A percentile compares a stretch with the other conserved stretches of the same genome.
phyloP scores from a whole-genome alignment of 2,797 vertebrate genomes.

The Galagoides demidoff region DNA sequence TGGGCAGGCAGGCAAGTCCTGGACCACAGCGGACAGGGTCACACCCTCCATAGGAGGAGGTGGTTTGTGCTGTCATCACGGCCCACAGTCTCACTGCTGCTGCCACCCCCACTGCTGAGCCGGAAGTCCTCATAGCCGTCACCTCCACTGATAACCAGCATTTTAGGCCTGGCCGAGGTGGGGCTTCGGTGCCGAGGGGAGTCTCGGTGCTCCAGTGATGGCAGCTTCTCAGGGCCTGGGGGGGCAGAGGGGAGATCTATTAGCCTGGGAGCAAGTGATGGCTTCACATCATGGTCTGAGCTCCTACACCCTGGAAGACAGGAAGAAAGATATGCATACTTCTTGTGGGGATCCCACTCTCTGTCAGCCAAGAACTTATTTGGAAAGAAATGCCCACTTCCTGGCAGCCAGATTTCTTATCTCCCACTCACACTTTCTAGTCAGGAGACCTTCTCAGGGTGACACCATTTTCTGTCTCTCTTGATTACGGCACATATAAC shows the following conservation, averaged over 20 bases:
- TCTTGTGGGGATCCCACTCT: background rate
- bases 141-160: constrained; percentile 97
- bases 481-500: background rate
- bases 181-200: constrained; percentile 90
- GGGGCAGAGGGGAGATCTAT: background rate
- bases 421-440: background rate
- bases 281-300: background rate
- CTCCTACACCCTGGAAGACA: background rate
- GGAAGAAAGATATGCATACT: background rate
- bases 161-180: constrained; percentile 90
- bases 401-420: background rate
- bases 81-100: constrained; percentile 97
- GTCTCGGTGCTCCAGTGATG: constrained; percentile 90
- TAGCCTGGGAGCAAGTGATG: background rate
- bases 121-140: constrained; percentile 98
- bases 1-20: background rate
- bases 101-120: constrained; percentile 93
- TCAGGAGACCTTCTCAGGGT: background rate
- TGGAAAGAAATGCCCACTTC: background rate
- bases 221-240: constrained; percentile 88
- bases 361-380: background rate
- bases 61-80: constrained; percentile 99
- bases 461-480: background rate
- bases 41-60: constrained; percentile 96
- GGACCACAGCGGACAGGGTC: constrained; percentile 78